These are phyloP conservation scores for Hepsetus odoe DNA, from an alignment of 2,113 vertebrate genomes.

Conservation along the genomic window DNA sequence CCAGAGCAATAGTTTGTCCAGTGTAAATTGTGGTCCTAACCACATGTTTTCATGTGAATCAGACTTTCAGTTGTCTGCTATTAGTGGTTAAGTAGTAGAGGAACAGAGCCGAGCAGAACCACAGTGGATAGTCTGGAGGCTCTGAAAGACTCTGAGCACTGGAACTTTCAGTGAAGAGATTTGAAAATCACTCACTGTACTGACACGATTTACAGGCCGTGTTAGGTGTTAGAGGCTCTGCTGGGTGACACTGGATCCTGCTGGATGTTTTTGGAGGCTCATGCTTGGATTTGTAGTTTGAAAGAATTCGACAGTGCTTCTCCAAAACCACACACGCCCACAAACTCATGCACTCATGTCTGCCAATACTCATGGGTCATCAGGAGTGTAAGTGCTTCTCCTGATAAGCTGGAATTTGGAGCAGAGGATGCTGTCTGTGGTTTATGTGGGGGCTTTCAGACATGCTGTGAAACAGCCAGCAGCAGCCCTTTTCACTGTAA, in stretches of 20 bases:
- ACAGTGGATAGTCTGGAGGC: neutral
- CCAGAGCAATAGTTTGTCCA: neutral
- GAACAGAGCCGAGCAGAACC: neutral
- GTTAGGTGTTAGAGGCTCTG: constrained; percentile 3
- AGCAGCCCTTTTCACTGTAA: neutral
- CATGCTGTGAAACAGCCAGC: neutral
- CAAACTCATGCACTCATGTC: neutral
- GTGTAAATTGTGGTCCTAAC: constrained; percentile 12
- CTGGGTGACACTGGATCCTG: neutral
- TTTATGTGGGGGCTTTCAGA: neutral
- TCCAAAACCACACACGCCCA: neutral
- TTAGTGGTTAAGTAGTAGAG: constrained; percentile 15
- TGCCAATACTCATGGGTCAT: constrained; percentile 13
- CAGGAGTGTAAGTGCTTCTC: constrained; percentile 5
- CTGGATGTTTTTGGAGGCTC: neutral
- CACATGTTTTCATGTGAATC: constrained; percentile 11
- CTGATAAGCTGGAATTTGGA: constrained; percentile 12
- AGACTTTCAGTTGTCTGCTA: constrained; percentile 8
- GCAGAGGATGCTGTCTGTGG: constrained; percentile 4
- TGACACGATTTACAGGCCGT: neutral
- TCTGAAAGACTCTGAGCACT: neutral
- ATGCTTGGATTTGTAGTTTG: constrained; percentile 13
- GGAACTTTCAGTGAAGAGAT: neutral
- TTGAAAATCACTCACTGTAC: neutral
- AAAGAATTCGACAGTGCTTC: neutral